Conservation (phyloP, 1,140 invertebrate genomes). For the Nasonia longicornis region DNA sequence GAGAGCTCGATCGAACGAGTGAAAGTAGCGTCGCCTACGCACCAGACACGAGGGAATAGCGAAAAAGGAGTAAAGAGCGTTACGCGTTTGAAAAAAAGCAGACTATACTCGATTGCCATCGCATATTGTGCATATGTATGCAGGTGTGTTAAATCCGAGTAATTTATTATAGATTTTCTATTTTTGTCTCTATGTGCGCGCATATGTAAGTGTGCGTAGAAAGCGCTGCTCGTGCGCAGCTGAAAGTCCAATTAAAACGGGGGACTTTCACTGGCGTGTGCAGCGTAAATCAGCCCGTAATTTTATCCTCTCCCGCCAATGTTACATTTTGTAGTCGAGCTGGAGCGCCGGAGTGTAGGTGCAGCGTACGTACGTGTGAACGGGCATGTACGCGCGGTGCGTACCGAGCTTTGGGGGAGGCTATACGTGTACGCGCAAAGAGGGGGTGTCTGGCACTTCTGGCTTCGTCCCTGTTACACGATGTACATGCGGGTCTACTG, state of each 20-base stretch:
- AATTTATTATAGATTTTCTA: neutral
- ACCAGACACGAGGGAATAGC: neutral
- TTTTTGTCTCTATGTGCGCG: neutral
- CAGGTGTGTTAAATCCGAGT: too few relatives aligned
- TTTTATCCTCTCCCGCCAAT: neutral
- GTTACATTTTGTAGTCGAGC: neutral
- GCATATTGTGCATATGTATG: neutral
- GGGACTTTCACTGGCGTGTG: neutral
- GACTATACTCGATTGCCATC: neutral
- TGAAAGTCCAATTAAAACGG: neutral
- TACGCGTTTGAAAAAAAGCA: neutral
- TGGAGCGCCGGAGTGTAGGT: neutral
- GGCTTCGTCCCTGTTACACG: neutral
- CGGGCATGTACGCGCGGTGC: neutral
- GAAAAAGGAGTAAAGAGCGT: neutral
- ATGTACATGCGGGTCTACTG: neutral
- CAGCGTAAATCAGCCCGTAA: neutral
- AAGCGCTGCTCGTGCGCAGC: neutral
- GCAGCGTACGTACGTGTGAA: neutral
- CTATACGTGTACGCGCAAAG: neutral
- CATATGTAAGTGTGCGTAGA: neutral
- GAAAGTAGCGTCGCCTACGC: constrained; percentile 2
- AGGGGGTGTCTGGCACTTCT: neutral
- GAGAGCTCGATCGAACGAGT: constrained; percentile 2
- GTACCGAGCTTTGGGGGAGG: constrained; percentile 1